phyloP scores from a whole-genome alignment of 2,797 vertebrate genomes.

The Acipenser transmontanus region DNA sequence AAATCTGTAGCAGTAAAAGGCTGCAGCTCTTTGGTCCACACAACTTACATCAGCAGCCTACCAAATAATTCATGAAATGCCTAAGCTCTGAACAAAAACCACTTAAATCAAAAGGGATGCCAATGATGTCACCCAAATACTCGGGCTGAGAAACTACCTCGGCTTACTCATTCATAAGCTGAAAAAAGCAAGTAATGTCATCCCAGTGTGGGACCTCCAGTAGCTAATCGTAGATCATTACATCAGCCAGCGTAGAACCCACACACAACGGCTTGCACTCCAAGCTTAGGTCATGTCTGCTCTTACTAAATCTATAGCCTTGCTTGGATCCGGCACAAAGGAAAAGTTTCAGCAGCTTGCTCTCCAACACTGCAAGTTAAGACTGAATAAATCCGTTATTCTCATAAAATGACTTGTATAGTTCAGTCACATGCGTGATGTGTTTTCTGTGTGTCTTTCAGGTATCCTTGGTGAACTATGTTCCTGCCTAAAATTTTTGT shows the following conservation, averaged over 20 bases:
- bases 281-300: constrained; percentile 27
- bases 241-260: constrained; percentile 25
- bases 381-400: too few species aligned
- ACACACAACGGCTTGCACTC: constrained; percentile 14
- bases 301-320: constrained; percentile 21
- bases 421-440: too few species aligned
- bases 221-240: constrained; percentile 28
- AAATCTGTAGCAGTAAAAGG: neutral
- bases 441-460: too few species aligned
- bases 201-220: constrained; percentile 16
- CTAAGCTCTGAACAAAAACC: constrained; percentile 18
- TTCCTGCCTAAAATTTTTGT: too few species aligned
- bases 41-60: constrained; percentile 15
- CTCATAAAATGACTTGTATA: too few species aligned
- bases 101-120: constrained; percentile 21
- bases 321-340: constrained; percentile 7
- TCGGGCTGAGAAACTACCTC: constrained; percentile 27
- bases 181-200: constrained; percentile 23
- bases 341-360: constrained; percentile 13
- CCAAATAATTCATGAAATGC: constrained; percentile 21
- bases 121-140: constrained; percentile 26
- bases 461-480: too few species aligned
- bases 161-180: constrained; percentile 28
- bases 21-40: constrained; percentile 10
- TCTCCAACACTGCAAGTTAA: neutral